These are phyloP conservation scores for Taeniopygia guttata DNA, from an alignment of 2,797 vertebrate genomes.

Conservation along the genomic window DNA sequence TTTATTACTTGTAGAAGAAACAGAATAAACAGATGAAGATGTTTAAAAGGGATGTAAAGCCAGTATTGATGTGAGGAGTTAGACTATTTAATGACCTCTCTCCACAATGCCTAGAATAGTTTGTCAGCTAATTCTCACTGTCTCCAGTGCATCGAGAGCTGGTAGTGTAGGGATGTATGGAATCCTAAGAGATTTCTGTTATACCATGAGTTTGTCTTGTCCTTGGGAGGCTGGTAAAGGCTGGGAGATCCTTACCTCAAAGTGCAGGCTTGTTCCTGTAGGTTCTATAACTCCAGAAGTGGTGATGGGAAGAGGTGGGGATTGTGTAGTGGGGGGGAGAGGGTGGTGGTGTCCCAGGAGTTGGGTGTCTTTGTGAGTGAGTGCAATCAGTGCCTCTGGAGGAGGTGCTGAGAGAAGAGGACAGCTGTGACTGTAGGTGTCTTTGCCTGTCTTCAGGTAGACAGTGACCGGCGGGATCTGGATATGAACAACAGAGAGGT, in stretches of 20 bases:
- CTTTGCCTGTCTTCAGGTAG: conserved; percentile 76
- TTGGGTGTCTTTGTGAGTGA: not conserved
- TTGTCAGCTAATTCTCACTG: conserved; percentile 9
- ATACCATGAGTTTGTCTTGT: not conserved
- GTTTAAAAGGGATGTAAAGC: not conserved
- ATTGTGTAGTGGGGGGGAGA: not conserved
- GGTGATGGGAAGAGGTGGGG: not conserved
- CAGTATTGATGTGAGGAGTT: not conserved
- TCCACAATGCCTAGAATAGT: not conserved
- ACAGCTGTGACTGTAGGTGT: not conserved
- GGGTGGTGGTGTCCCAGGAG: not conserved
- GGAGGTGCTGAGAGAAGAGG: not conserved
- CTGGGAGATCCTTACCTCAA: not conserved
- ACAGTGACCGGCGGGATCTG: conserved; percentile 81
- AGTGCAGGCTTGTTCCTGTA: not conserved
- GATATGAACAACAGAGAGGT: conserved; percentile 68
- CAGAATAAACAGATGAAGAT: conserved; percentile 41
- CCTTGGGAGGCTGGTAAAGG: not conserved
- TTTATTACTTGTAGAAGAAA: conserved; percentile 67
- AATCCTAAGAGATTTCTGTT: not conserved
- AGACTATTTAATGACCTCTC: not conserved
- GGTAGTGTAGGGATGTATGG: not conserved
- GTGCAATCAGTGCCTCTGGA: not conserved
- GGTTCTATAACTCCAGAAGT: not conserved
- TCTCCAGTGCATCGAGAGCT: not conserved